Percentiles rank a stretch among this genome's conserved stretches.
These are phyloP conservation scores for Exaiptasia diaphana DNA, from an alignment of 64 coral and sea anemone genomes.

Conservation along the genomic window DNA sequence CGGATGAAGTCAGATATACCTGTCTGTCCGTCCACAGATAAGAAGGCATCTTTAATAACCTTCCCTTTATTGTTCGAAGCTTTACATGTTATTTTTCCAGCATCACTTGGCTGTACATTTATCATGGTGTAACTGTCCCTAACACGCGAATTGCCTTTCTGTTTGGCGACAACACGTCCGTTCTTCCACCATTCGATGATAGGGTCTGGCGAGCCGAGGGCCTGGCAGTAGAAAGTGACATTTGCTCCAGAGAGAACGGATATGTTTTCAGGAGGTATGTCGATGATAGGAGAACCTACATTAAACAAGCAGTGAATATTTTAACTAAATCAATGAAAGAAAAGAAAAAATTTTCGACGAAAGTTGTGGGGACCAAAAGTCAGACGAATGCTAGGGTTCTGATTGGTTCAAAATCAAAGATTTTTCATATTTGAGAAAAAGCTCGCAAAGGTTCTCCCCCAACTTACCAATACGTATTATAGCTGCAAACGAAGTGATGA, in stretches of 20 bases:
- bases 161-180: not conserved
- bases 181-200: constrained; percentile 52
- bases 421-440: not conserved
- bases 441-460: not conserved
- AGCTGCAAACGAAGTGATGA: not conserved
- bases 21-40: not conserved
- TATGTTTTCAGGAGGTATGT: constrained; percentile 13
- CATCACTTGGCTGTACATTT: not conserved
- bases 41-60: not conserved
- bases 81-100: constrained; percentile 6
- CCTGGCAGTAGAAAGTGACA: constrained; percentile 59
- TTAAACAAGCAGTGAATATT: not conserved
- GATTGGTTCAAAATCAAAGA: not conserved
- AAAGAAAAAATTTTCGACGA: not conserved
- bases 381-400: not conserved
- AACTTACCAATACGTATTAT: constrained; percentile 6
- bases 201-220: constrained; percentile 31
- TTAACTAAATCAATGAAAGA: not conserved
- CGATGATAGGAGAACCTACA: constrained; percentile 61
- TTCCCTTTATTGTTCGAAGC: not conserved
- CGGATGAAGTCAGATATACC: not conserved
- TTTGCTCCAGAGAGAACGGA: constrained; percentile 56
- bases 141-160: not conserved
- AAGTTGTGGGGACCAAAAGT: not conserved
- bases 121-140: not conserved